Evolutionary conservation across 2,797 vertebrate genomes (phyloP), one percentile per base, ranked within the genome.

Genomic region (Spinus olivaceus): DNA sequence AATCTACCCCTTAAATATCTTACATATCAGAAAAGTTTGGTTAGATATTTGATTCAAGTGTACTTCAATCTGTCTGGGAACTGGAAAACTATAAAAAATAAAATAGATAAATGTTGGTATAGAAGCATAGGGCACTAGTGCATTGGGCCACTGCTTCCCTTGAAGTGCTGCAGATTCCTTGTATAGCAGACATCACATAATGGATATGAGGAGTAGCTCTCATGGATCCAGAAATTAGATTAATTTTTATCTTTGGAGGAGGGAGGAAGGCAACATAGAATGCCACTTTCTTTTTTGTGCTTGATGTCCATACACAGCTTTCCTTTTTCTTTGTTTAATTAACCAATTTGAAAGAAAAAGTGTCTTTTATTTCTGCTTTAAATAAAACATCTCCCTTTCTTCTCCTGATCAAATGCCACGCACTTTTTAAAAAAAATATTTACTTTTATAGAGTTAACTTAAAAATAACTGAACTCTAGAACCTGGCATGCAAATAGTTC

Each of bases 391-490:
- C n/a, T 64, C 22, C 28, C 9, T 9, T 72, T 69, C 39, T 86
- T 47, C 60, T 91, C 18, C 51, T 59, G 23, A 74, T 37, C 46
- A 87, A 94, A 90, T 71, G 10, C 10, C n/a, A 64, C 23, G 25
- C 16, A 51, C 27, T 46, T 42, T 79, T 3, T 4, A 1, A 25
- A 37, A 25, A 10, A 28, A 32, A 18, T 16, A 51, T 88, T 83
- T 92, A 65, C 94, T 86, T 93, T 81, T 64, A 51, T 12, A 14
- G 46, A 63, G 39, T 72, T 88, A 90, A 92, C 39, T 80, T 79
- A 92, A 84, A 95, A 97, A 97, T 94, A 97, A 86, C 94, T 70
- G 66, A 94, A 81, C 89, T 88, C 81, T 83, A 77, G 94, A 95
- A 92, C 28, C 11, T 57, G 70, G 76, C 78, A 87, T 64, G 86